Conservation (phyloP, 2,113 vertebrate species). For the Trogon melanurus region DNA sequence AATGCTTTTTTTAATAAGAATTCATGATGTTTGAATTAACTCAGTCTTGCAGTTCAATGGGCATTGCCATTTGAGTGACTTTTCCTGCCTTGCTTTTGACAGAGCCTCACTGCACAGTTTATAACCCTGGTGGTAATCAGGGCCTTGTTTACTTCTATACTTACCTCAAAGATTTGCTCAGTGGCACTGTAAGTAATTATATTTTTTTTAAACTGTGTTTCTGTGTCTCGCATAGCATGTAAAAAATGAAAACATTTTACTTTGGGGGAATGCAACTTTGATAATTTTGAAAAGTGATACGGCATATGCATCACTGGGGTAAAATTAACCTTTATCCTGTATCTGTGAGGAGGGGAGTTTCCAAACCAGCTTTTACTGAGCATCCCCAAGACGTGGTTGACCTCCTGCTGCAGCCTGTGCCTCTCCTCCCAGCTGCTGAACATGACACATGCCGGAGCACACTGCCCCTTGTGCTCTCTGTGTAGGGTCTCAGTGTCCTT, state of each 20-base stretch:
- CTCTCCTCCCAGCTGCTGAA: neutral
- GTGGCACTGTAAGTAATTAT: conserved; percentile 85
- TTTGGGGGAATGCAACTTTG: neutral
- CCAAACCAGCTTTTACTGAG: neutral
- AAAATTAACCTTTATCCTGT: neutral
- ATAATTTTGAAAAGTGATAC: neutral
- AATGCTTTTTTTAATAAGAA: neutral
- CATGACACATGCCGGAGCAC: neutral
- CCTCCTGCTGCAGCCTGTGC: neutral
- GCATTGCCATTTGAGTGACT: neutral
- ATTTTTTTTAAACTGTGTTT: neutral
- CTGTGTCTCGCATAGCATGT: neutral
- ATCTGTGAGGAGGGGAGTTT: neutral
- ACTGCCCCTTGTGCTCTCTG: neutral
- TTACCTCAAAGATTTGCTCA: conserved; percentile 88
- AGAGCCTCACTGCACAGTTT: conserved; percentile 81
- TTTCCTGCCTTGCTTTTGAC: conserved; percentile 37
- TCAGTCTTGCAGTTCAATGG: neutral
- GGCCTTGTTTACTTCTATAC: conserved; percentile 87
- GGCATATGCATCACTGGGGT: neutral
- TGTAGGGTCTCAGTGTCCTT: neutral
- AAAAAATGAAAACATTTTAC: neutral
- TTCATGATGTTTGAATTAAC: neutral
- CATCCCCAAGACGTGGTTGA: neutral
- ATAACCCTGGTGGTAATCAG: conserved; percentile 67